Base-by-base conservation (phyloP, 2,888 invertebrate species). In the Plagodis dolabraria region DNA sequence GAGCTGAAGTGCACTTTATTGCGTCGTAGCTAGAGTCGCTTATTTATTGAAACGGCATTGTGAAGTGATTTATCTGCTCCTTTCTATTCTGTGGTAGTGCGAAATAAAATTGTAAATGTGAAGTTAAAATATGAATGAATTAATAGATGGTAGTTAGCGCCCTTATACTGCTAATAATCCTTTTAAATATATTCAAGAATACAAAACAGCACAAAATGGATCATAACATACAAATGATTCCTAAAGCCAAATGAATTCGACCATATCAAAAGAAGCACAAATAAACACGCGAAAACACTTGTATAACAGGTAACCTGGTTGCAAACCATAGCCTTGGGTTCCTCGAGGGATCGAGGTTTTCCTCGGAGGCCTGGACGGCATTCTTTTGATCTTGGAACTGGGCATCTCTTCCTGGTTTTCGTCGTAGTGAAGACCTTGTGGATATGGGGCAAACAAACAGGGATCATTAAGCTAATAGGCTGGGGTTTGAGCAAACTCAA, bases 401-500 rank as follows among this genome's bases (percentile, higher is more conserved):
- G 74, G 79, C 63, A 86, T 75, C 33, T 92, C 92, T 48, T 92
- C 91, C 52, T 86, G 90, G 56, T 80, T 96, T 78, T 98, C 98
- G 70, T 98, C 98, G 86, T 97, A 98, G 83, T 97, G 96, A 12
- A 98, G 92, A 70, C 98, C 96, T 96, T 85, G 51, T 67, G 65
- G 57, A 44, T 51, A 60, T 5, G 51, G 69, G 70, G 68, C 63
- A 52, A 60, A 56, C 67, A 70, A 63, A 73, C 22, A 55, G 71
- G 74, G 77, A 62, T 40, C 70, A 70, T 63, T 64, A 65, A 75
- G 65, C 54, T 51, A 43, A 67, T 7, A 34, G 49, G 47, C 11
- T 44, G 46, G 52, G 45, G 47, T 38, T 11, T 46, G 22, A 6
- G 9, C n/a, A 33, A 46, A 33, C 9, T 5, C 6, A 46, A 34